These are phyloP conservation scores for Luperina testacea DNA, from an alignment of 2,888 invertebrate genomes.

Conservation along the genomic window DNA sequence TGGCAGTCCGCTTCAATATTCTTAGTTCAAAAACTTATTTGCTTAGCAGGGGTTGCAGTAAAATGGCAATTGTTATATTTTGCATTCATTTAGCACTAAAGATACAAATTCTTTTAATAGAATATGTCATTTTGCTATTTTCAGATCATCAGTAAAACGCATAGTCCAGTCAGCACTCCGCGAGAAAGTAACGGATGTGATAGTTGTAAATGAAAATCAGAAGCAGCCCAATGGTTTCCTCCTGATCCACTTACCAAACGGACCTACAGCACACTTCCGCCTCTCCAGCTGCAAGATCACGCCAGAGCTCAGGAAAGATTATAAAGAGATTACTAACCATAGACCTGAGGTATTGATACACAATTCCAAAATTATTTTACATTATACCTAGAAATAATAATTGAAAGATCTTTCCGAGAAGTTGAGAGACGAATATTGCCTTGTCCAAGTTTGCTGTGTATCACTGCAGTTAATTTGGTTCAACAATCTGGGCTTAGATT, in stretches of 20 bases:
- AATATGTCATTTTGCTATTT: not conserved
- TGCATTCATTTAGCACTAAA: not conserved
- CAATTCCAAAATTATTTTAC: not conserved
- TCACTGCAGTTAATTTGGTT: too few species aligned
- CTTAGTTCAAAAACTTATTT: not conserved
- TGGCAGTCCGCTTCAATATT: too few species aligned
- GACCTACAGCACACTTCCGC: conserved; percentile 99
- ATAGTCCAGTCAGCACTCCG: conserved; percentile 96
- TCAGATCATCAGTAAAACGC: conserved; percentile 96
- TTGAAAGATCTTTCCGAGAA: not conserved
- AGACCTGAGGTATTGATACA: conserved; percentile 94
- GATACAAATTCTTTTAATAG: not conserved
- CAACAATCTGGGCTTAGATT: not conserved
- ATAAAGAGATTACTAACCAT: conserved; percentile 95
- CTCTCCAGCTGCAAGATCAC: conserved; percentile 97
- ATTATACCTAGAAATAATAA: not conserved
- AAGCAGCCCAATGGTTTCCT: conserved; percentile 97
- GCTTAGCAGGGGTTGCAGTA: not conserved
- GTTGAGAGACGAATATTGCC: not conserved
- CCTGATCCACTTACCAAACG: conserved; percentile 97
- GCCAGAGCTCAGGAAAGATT: conserved; percentile 94
- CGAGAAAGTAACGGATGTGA: conserved; percentile 95
- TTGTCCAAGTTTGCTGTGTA: too few species aligned
- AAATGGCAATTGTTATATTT: not conserved
- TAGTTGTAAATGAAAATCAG: conserved; percentile 98